Conservation (phyloP, 2,797 vertebrate genomes). For the Zalophus californianus region DNA sequence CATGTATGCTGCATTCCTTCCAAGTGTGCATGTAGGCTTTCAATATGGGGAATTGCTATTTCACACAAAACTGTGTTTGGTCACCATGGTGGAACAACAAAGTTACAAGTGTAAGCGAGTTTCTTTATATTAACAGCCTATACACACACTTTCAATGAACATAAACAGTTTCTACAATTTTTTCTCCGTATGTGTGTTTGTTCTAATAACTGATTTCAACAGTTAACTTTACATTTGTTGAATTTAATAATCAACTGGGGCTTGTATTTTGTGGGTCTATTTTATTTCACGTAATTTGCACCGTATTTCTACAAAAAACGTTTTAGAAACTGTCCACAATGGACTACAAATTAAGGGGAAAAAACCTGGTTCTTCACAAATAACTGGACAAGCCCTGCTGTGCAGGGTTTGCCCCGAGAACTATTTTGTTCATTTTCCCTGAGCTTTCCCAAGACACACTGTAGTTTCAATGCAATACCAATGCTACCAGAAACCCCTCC, state of each 20-base stretch:
- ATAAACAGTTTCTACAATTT: neutral
- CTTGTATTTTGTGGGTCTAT: neutral
- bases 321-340: neutral
- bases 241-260: neutral
- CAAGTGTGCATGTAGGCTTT: neutral
- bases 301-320: neutral
- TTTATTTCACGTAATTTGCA: neutral
- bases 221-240: neutral
- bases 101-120: neutral
- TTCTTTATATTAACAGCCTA: neutral
- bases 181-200: neutral
- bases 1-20: accelerated
- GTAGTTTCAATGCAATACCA: neutral
- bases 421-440: neutral
- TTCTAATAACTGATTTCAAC: neutral
- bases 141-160: neutral
- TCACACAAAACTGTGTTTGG: neutral
- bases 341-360: neutral
- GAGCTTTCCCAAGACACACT: neutral
- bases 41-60: neutral
- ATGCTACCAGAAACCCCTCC: neutral
- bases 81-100: neutral
- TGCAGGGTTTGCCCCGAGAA: neutral
- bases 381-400: neutral
- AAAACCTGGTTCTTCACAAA: neutral